Evolutionary conservation across 2,113 vertebrate genomes (phyloP).

Genomic region (Papio anubis): DNA sequence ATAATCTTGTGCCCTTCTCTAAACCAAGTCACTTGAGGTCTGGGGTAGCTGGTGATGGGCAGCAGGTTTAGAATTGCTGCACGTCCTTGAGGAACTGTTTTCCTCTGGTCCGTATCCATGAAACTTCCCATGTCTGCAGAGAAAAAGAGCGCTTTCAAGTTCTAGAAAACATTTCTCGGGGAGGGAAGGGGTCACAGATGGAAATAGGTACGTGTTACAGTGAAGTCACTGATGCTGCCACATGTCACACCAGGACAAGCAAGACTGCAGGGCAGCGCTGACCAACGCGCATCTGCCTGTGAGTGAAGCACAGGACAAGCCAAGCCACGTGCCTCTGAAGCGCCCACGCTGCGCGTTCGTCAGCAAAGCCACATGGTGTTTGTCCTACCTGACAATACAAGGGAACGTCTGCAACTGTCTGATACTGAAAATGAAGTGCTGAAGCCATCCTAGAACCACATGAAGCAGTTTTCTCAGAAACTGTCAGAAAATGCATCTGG

Average conservation of each 20-base stretch:
- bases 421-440: accelerated
- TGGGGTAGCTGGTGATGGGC: conserved; percentile 88
- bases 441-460: neutral
- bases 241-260: neutral
- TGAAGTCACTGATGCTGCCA: neutral
- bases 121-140: conserved; percentile 91
- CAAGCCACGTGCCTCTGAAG: accelerated
- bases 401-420: neutral
- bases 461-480: neutral
- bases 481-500: accelerated
- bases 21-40: conserved; percentile 94
- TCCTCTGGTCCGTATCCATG: conserved; percentile 85
- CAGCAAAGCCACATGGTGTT: accelerated
- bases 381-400: neutral
- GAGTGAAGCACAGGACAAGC: neutral
- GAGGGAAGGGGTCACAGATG: accelerated
- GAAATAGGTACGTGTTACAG: neutral
- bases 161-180: neutral
- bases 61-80: conserved; percentile 89
- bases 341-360: neutral
- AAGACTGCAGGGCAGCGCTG: neutral
- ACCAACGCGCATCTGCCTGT: neutral
- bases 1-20: conserved; percentile 96
- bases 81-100: conserved; percentile 87
- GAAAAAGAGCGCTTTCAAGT: neutral